A percentile compares a stretch with the other conserved stretches of the same genome.
Conservation (phyloP, 2,113 vertebrate genomes). For the Chaenogobius annularis region DNA sequence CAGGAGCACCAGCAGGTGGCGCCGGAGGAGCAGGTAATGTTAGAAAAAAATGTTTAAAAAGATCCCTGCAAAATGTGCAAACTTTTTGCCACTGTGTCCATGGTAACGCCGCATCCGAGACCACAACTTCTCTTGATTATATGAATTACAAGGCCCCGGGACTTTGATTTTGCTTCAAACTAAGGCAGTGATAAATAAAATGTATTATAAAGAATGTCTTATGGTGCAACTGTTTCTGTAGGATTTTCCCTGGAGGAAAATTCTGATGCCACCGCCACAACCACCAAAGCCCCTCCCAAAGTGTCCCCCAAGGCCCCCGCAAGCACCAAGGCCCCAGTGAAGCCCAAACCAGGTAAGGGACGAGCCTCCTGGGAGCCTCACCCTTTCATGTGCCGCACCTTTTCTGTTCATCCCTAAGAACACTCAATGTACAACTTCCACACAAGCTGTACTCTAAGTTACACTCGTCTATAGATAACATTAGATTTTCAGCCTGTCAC, state of each 20-base stretch:
- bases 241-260: not conserved
- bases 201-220: not conserved
- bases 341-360: conserved; percentile 63
- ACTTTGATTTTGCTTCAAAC: not conserved
- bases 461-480: not conserved
- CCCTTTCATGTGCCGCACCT: not conserved
- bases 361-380: not conserved
- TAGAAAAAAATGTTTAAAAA: no score
- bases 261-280: conserved; percentile 4
- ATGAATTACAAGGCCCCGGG: no score
- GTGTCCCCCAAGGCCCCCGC: conserved; percentile 30
- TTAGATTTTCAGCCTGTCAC: no score
- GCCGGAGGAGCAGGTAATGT: conserved; percentile 7
- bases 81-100: not conserved
- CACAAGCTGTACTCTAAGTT: not conserved
- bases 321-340: conserved; percentile 54
- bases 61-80: not conserved
- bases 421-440: not conserved
- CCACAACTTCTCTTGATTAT: not conserved
- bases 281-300: conserved; percentile 55
- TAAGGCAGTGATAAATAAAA: not conserved
- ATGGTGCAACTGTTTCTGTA: conserved; percentile 16
- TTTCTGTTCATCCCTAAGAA: not conserved
- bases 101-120: not conserved
- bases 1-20: not conserved